phyloP scores from a whole-genome alignment of 2,888 invertebrate genomes.

The Ichneumon xanthorius region DNA sequence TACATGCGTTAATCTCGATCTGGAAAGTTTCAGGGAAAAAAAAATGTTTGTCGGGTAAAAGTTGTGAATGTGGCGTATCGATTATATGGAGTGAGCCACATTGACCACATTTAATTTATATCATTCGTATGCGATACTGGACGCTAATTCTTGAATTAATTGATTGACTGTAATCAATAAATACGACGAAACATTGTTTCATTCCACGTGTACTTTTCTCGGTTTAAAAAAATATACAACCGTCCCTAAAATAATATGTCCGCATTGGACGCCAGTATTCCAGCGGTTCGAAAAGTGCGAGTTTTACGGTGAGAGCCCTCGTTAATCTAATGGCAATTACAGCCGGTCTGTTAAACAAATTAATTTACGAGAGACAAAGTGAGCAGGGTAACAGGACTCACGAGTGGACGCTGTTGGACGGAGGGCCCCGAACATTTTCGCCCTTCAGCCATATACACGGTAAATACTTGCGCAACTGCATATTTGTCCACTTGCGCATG shows the following conservation, averaged over 20 bases:
- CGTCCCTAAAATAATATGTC: background rate
- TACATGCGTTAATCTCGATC: constrained; percentile 27
- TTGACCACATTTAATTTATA: no score
- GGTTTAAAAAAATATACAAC: background rate
- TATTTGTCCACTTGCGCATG: background rate
- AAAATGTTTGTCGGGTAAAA: background rate
- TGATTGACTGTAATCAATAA: background rate
- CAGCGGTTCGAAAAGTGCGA: background rate
- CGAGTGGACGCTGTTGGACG: constrained; percentile 41
- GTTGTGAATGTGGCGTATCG: background rate
- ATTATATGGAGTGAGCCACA: background rate
- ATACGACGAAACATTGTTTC: background rate
- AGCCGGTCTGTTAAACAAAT: constrained; percentile 64
- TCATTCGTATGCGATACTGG: no score
- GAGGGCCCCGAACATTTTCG: constrained; percentile 56
- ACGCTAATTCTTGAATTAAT: background rate
- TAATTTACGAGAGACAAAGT: constrained; percentile 67
- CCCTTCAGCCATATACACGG: constrained; percentile 46
- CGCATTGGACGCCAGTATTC: background rate
- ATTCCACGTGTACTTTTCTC: background rate
- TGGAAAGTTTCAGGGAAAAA: background rate
- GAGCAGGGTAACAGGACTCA: constrained; percentile 66
- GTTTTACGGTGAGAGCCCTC: constrained; percentile 25
- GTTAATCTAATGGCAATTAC: constrained; percentile 61
- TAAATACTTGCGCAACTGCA: background rate